Percentiles rank a stretch among this genome's conserved stretches.
Evolutionary conservation across 2,888 invertebrate genomes (phyloP).

Genomic region (Trachelus iudaicus): DNA sequence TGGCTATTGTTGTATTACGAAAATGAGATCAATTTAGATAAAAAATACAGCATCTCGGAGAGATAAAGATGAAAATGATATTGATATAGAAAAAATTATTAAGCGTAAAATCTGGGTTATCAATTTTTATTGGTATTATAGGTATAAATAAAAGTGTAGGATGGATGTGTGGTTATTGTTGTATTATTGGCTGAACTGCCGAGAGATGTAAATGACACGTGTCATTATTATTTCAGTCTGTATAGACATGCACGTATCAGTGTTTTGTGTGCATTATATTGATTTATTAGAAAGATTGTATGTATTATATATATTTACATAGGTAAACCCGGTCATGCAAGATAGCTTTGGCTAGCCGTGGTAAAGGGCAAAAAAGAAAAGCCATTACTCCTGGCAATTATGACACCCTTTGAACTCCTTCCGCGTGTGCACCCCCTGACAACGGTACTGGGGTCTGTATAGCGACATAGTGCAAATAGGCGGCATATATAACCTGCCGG

Average conservation of each 20-base stretch:
- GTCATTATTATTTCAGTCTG: not conserved
- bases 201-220: not conserved
- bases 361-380: conserved; percentile 33
- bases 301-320: not conserved
- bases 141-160: not conserved
- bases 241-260: not conserved
- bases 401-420: conserved; percentile 42
- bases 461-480: not conserved
- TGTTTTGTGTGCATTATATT: not conserved
- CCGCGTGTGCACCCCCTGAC: not conserved
- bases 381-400: conserved; percentile 47
- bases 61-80: not conserved
- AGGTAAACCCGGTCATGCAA: not conserved
- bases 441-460: not conserved
- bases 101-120: not conserved
- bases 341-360: not conserved
- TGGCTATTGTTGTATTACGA: not conserved
- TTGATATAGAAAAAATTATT: not conserved
- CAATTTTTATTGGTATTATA: not conserved
- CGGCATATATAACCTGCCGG: conserved; percentile 12
- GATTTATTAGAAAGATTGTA: not conserved
- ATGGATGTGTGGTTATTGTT: not conserved
- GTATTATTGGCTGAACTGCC: not conserved
- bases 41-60: not conserved
- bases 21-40: not conserved